Evolutionary conservation across 2,888 invertebrate genomes (phyloP), one percentile per base, ranked within the genome.

Genomic region (Nephrotoma guestfalica): DNA sequence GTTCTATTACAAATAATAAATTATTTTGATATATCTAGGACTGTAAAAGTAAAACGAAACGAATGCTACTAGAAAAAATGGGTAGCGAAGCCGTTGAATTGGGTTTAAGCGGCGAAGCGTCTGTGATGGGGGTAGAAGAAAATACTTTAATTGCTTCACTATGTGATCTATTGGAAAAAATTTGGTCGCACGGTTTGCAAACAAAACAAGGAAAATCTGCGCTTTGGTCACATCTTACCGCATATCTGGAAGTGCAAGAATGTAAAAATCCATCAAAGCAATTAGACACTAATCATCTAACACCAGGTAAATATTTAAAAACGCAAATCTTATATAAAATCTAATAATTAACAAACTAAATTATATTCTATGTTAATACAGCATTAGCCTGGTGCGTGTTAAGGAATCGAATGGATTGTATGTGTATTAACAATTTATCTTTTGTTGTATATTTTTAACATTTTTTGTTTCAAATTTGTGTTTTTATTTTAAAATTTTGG

Each of bases 41-140:
- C 91, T 97, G 97, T 89, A 97, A 97, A 92, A 95, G 95, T 86
- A 96, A 98, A 94, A 99, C 99, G 0, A 99, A 99, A 92, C 93
- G 99, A 88, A 99, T 99, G 98, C 93, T 99, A 47, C 95, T 99
- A n/a, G 98, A 99, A 90, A 99, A 99, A 93, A 96, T 99, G 96
- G 99, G 99, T 0, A 96, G 95, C 4, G 99, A 99, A 93, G 99
- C 99, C 9, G 96, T 97, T 1, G 98, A 98, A 86, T 92, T 99
- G 88, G 98, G 98, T 13, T 96, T 98, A 88, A 96, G 96, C 71
- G 95, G 96, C 83, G 97, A 97, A 89, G 93, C 94, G 2, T 93
- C 93, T 0, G 91, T 94, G 87, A 93, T 93, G 0, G 95, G 95
- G 85, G 96, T 98, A 0, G 99, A 99, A 92, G 99, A 99, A 91